Base-by-base conservation (phyloP, 1,140 invertebrate genomes). In the Procambarus clarkii region DNA sequence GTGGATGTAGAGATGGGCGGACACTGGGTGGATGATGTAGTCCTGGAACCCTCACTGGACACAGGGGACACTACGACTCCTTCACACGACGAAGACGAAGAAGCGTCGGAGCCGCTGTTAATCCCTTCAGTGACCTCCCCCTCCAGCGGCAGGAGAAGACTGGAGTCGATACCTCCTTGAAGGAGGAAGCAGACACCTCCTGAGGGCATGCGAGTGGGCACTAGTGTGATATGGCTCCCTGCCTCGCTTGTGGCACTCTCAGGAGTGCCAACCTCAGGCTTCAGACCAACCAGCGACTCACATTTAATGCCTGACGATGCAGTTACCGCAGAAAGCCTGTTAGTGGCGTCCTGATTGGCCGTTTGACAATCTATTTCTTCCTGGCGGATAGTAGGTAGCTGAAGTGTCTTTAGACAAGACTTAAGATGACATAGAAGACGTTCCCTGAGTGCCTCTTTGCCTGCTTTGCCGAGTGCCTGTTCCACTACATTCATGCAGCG, bases 151-250 rank as follows among this genome's bases (percentile, higher is more conserved):
- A 54, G 34, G 48, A 87, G 76, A 34, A 85, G 54, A 69, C 34
- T 77, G 45, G 88, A 34, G 34, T 85, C 69, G 1, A 84, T 15
- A 4, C 71, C 64, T 8, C 86, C 91, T 44, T 92, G 97, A 18
- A 98, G 94, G 78, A 97, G 94, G 92, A 96, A 93, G 84, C 96
- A 95, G 93, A 96, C 95, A 93, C 96, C 95, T 0, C 96, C 95
- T 50, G 95, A 97, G 24, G 95, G 96, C 92, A 96, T 94, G 79
- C 96, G 95, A 46, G 95, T 97, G 76, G 95, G 97, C 15, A 98
- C 96, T 45, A 98, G 95, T 92, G 97, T 97, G 15, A 74, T 58
- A 44, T 44, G 77, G 15, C 21, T 8, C 9, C 24, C n/a, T 64
- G 5, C 11, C 21, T 21, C 60, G 69, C n/a, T 80, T 5, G 15